phyloP scores from a whole-genome alignment of 2,113 vertebrate species.

The Helogale parvula region DNA sequence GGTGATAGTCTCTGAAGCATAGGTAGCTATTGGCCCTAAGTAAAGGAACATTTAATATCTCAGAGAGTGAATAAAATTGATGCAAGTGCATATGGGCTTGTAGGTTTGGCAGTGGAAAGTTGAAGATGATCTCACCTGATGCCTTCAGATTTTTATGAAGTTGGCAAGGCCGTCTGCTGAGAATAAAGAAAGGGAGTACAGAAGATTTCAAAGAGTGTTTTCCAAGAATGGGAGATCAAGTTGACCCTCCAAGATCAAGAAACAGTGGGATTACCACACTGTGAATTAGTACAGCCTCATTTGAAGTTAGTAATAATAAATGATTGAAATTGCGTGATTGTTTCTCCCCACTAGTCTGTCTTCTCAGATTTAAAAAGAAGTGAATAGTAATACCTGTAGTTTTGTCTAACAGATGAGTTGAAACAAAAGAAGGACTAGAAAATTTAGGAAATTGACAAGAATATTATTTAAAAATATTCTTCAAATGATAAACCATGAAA shows the following conservation, averaged over 20 bases:
- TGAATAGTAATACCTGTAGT: background rate
- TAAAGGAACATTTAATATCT: background rate
- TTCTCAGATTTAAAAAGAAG: slow-evolving; percentile 22
- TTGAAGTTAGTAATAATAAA: background rate
- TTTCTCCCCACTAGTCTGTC: background rate
- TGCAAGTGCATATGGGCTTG: background rate
- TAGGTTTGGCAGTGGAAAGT: background rate
- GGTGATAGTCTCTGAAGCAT: background rate
- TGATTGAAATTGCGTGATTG: background rate
- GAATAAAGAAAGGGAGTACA: background rate
- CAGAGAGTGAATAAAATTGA: background rate
- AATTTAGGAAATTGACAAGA: background rate
- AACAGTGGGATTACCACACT: background rate
- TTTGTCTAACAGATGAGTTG: background rate
- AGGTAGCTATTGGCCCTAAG: background rate
- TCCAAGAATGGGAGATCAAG: background rate
- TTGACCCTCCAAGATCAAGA: background rate
- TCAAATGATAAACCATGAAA: background rate
- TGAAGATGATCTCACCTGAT: background rate
- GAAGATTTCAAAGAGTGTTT: background rate
- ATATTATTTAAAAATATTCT: background rate
- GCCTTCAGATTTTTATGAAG: background rate
- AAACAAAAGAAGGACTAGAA: background rate
- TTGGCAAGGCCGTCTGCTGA: background rate
- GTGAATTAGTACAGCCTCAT: background rate